These are phyloP conservation scores for Clunio marinus DNA, from an alignment of 2,888 invertebrate genomes.

Conservation along the genomic window DNA sequence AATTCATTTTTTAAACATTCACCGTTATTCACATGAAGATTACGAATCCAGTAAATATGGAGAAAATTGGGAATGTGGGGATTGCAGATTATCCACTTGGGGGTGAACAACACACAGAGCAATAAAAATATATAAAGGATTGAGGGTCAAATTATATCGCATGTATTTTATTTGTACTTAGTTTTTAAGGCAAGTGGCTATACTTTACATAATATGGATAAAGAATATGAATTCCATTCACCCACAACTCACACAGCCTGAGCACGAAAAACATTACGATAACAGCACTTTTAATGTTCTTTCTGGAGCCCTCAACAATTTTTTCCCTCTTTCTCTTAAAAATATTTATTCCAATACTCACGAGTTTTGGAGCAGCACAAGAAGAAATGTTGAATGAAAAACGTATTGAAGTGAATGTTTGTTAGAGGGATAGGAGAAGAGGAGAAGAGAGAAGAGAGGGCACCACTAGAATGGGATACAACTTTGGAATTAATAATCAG, in stretches of 20 bases:
- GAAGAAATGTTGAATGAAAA: not conserved
- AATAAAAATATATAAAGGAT: constrained; percentile 35
- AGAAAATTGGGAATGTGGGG: constrained; percentile 5
- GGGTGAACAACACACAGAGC: not conserved
- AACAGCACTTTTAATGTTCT: constrained; percentile 26
- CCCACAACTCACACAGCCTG: not conserved
- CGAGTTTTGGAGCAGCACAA: not conserved
- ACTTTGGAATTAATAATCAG: constrained; percentile 37
- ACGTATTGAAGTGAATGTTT: not conserved
- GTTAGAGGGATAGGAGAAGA: not conserved
- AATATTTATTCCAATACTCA: too few species aligned
- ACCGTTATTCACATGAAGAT: not conserved
- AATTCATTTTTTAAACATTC: not conserved
- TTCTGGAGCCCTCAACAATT: too few species aligned
- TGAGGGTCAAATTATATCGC: constrained; percentile 20
- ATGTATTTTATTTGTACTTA: not conserved
- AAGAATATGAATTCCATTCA: not conserved
- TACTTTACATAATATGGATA: not conserved
- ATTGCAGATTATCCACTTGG: constrained; percentile 27
- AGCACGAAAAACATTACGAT: not conserved
- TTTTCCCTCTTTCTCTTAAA: not conserved
- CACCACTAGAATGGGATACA: not conserved
- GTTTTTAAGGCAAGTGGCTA: not conserved
- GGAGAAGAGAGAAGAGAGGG: not conserved
- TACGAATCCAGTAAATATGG: not conserved